phyloP scores from a whole-genome alignment of 1,140 invertebrate species.

The Berghia stephanieae region DNA sequence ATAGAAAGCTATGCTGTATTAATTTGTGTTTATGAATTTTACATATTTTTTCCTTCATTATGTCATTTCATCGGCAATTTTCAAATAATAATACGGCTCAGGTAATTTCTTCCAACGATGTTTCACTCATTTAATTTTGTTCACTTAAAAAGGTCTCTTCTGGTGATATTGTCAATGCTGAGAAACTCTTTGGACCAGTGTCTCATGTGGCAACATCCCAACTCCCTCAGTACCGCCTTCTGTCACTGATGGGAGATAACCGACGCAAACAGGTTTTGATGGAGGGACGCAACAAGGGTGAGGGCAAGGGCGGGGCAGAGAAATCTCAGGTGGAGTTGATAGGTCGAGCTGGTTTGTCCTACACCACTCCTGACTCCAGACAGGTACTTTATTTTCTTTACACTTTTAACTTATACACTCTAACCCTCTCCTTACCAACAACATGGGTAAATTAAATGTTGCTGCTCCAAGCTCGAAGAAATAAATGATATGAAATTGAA shows the following conservation, averaged over 20 bases:
- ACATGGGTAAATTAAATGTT: too few relatives aligned
- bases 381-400: too few relatives aligned
- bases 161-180: constrained; percentile 60
- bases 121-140: constrained; percentile 29
- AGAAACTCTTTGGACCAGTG: constrained; percentile 62
- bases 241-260: constrained; percentile 52
- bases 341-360: constrained; percentile 13
- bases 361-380: not conserved
- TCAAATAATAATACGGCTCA: not conserved
- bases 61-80: not conserved
- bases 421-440: too few relatives aligned
- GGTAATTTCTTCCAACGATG: not conserved
- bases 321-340: constrained; percentile 27
- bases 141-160: constrained; percentile 62
- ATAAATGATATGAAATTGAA: too few relatives aligned
- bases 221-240: constrained; percentile 54
- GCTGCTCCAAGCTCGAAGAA: too few relatives aligned
- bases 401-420: too few relatives aligned
- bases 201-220: constrained; percentile 53
- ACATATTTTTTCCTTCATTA: not conserved
- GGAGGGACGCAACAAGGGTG: not conserved
- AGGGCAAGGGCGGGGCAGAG: constrained; percentile 22
- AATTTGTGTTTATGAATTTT: not conserved
- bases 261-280: constrained; percentile 40
- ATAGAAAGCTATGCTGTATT: not conserved